phyloP scores from a whole-genome alignment of 1,140 invertebrate species.

The Tetranychus cinnabarinus region DNA sequence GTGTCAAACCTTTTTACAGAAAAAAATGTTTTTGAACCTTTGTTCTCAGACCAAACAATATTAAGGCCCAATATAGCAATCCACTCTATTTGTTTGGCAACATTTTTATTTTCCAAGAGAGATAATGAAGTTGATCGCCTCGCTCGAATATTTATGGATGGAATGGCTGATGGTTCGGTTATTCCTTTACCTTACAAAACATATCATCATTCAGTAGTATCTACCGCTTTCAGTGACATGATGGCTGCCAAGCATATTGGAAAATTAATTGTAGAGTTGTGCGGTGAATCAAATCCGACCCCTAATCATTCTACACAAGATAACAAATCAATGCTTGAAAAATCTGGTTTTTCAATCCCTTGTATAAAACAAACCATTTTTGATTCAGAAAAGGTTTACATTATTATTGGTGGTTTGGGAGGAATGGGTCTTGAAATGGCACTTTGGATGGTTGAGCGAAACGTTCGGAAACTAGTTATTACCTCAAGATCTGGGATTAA shows the following conservation, averaged over 20 bases:
- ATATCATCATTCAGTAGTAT: slow-evolving; percentile 57
- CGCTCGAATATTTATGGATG: slow-evolving; percentile 39
- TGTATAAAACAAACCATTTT: slow-evolving; percentile 49
- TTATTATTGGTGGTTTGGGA: slow-evolving; percentile 66
- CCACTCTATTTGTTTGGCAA: slow-evolving; percentile 81
- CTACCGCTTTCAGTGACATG: slow-evolving; percentile 81
- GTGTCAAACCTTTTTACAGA: slow-evolving; percentile 34
- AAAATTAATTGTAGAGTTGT: slow-evolving; percentile 43
- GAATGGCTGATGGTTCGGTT: slow-evolving; percentile 60
- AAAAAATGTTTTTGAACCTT: no score
- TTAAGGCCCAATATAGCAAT: slow-evolving; percentile 86
- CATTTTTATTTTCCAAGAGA: slow-evolving; percentile 42
- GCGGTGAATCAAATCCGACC: not conserved
- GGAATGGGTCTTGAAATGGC: slow-evolving; percentile 81
- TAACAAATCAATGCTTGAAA: not conserved
- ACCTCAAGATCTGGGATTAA: slow-evolving; percentile 56
- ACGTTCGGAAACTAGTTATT: slow-evolving; percentile 55
- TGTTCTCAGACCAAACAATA: slow-evolving; percentile 7
- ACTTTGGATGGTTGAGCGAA: slow-evolving; percentile 62
- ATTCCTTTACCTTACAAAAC: slow-evolving; percentile 53
- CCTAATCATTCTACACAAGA: not conserved
- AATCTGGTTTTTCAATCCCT: slow-evolving; percentile 17
- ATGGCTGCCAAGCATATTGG: slow-evolving; percentile 87
- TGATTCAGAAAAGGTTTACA: slow-evolving; percentile 59
- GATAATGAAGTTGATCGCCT: not conserved